phyloP scores from a whole-genome alignment of 1,140 invertebrate species.

The Palaemon carinicauda region DNA sequence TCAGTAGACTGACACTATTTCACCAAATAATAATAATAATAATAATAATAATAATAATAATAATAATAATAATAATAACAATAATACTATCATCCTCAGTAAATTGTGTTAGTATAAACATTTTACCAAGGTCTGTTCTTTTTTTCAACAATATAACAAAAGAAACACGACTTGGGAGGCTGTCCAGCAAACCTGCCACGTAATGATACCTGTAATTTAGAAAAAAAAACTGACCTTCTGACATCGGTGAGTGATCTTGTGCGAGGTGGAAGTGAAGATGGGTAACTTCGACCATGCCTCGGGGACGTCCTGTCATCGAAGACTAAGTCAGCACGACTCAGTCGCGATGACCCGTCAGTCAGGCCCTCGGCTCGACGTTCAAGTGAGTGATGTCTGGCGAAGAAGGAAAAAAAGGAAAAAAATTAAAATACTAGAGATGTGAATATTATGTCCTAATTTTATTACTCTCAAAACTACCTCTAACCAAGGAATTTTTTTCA shows the following conservation, averaged over 20 bases:
- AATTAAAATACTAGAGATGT: no score
- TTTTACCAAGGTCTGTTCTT: no score
- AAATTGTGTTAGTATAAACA: no score
- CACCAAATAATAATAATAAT: not conserved
- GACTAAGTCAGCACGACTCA: slow-evolving; percentile 30
- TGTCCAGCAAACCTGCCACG: not conserved
- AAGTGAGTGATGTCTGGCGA: slow-evolving; percentile 29
- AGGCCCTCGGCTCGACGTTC: not conserved
- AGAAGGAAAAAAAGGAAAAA: not conserved
- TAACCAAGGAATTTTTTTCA: no score
- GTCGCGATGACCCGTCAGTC: not conserved
- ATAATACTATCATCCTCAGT: no score
- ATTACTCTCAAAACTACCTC: no score
- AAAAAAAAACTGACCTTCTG: not conserved
- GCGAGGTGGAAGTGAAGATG: not conserved
- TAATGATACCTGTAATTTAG: no score
- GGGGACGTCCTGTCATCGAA: not conserved
- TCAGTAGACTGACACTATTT: no score
- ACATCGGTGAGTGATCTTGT: slow-evolving; percentile 38
- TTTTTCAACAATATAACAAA: no score
- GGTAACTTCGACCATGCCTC: not conserved
- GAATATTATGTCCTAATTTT: no score
- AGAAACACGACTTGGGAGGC: no score
- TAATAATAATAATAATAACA: not conserved
- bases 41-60: not conserved